Base-by-base conservation (phyloP, 1,140 invertebrate genomes). In the Ericerus pela region DNA sequence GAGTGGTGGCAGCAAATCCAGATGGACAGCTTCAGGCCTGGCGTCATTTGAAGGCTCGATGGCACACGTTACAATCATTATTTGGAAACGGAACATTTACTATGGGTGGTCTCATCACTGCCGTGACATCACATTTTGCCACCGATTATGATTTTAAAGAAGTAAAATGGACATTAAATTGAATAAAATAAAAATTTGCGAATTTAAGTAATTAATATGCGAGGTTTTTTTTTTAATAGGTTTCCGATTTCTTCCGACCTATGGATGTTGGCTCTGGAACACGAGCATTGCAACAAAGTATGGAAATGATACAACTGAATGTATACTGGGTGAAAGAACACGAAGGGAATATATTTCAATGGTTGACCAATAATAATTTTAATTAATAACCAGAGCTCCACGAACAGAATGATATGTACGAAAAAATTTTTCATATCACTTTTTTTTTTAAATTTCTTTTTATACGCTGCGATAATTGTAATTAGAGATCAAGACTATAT, bases 271-370 rank as follows among this genome's bases (percentile, higher is more conserved):
- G 82, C 18, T 79, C 79, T 6, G 81, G 80, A 20, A 67, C 73
- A 24, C 67, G 80, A 61, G 74, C 80, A n/a, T 67, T 85, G 22
- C 75, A 82, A 29, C 81, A 85, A 64, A 82, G 80, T 62, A 66
- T 85, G 53, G 84, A 88, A 69, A 81, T 75, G n/a, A 84, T 88
- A 55, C 76, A 76, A 61, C 73, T 84, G 33, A 85, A 85, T 66
- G 82, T 85, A n/a, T 75, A 81, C 55, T 87, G 83, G 82, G 76
- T 84, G 1, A 69, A 76, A 33, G 71, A 76, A 31, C 81, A 84
- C 61, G 77, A 79, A n/a, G 71, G 75, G 1, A 66, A 69, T 31
- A 72, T 81, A 27, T 73, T 76, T 58, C 61, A 73, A 41, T 82
- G 79, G 79, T 69, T 82, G 1, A 66, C 67, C n/a, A 68, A 70